phyloP scores from a whole-genome alignment of 2,113 vertebrate genomes.

The Zosterops pallidus region DNA sequence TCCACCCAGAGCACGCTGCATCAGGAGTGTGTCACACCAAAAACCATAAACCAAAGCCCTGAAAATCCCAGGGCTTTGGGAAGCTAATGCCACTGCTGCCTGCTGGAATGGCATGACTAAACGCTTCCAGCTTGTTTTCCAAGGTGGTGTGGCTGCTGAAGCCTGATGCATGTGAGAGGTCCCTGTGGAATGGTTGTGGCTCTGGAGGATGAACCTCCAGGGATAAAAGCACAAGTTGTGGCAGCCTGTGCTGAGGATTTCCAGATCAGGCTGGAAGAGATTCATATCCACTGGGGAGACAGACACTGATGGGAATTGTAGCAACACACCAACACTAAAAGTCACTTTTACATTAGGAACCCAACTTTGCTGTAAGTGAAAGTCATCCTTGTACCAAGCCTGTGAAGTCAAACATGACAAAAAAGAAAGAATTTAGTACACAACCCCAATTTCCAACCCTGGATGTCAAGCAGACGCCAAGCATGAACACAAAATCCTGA shows the following conservation, averaged over 20 bases:
- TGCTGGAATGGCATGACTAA: not conserved
- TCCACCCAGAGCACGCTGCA: not conserved
- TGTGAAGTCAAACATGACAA: not conserved
- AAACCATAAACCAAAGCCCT: conserved; percentile 31
- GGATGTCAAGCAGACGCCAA: not conserved
- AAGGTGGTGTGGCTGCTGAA: not conserved
- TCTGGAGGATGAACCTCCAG: not conserved
- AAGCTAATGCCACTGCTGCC: not conserved
- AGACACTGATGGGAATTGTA: not conserved
- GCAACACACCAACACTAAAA: not conserved
- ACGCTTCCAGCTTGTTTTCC: not conserved
- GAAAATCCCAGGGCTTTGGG: not conserved
- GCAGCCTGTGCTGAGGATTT: not conserved
- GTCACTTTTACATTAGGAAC: not conserved
- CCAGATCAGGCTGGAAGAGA: not conserved
- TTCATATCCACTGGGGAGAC: not conserved
- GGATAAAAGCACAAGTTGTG: not conserved
- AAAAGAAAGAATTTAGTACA: not conserved
- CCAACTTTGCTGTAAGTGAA: not conserved
- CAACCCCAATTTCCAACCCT: not conserved
- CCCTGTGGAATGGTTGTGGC: not conserved
- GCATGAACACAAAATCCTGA: rapidly evolving
- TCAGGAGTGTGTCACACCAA: conserved; percentile 55
- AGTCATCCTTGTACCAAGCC: not conserved
- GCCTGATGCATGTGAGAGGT: not conserved